Base-by-base conservation (phyloP, 2,797 vertebrate species). In the Triplophysa bombifrons region DNA sequence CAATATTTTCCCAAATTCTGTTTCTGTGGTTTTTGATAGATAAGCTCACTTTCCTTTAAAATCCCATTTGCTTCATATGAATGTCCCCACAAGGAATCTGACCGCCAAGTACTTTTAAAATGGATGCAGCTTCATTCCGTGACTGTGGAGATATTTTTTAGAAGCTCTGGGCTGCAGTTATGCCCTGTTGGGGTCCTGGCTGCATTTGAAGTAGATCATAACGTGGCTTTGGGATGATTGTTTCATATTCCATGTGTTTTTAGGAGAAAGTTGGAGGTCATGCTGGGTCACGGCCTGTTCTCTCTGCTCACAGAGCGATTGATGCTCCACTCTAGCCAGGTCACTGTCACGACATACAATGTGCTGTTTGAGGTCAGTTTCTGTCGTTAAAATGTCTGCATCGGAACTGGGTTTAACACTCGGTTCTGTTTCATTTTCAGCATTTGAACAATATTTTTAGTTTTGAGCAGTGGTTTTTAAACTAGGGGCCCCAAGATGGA, bases 261-360 rank as follows among this genome's bases (percentile, higher is more conserved):
- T 87, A 99, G 98, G 95, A 97, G 97, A 88, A 99, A 98, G 93
- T 90, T 95, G 30, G 98, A 99, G 92, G 91, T 99, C 83, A 99
- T 99, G 98, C 92, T 98, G 92, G 94, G 94, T 85, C 95, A 97
- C 50, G 95, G 97, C 69, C 94, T 99, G 56, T 99, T 98, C 91
- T 98, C 97, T 3, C 91, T 99, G 89, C 90, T 99, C 84, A 93
- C 94, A 3, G 98, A 99, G 86, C 95, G 98, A 78, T 93, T 99
- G 89, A 94, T 96, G 92, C 95, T 99, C 83, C 94, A 99, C 86
- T 94, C 96, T 77, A 94, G 85, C 87, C 92, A 95, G 88, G 95
- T 98, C 91, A 93, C 95, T 78, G 95, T 99, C 94, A 99, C 97
- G 61, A 97, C 96, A 19, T 99, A 99, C 90, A 99, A 99, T 71